Base-by-base conservation (phyloP, 2,797 vertebrate species). In the Acrossocheilus fasciatus region DNA sequence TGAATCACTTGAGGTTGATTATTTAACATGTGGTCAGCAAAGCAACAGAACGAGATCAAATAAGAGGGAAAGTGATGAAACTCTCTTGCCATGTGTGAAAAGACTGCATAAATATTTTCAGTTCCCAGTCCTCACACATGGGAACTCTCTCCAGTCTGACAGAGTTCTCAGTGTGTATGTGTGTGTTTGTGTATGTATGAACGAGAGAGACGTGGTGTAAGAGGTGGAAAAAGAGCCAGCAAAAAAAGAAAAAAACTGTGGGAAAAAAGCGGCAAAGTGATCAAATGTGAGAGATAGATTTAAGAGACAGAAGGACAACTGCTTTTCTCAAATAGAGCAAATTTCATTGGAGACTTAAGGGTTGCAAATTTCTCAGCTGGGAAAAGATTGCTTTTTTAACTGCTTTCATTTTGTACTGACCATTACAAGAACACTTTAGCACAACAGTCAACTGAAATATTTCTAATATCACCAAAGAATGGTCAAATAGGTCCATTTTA, bases 31-130 rank as follows among this genome's bases (percentile, higher is more conserved):
- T 17, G 50, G 30, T 10, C 8, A 0, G 85, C 30, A 41, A 54
- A 34, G 75, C 57, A 57, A 36, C 57, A 45, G 66, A 86, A 47
- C 64, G 80, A 70, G 39, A 69, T 70, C 68, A 70, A 39, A 70
- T 41, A 41, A 70, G 36, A 23, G 36, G 86, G 82, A 39, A 43
- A 66, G 77, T 76, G 73, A 91, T 84, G 87, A 90, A 89, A 36
- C 64, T 66, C 8, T 26, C 50, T 39, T 57, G 26, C 43, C 14
- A 83, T 54, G 77, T 82, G 73, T 87, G 82, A 86, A 86, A 83
- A 83, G 43, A 73, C 50, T 83, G 50, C 86, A 86, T 89, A 82
- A 87, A 41, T 78, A 26, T 79, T 81, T 66, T 8, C 18, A 83
- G 83, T 76, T 81, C 50, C 43, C 73, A 83, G 50, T 84, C 39